Evolutionary conservation across 2,888 invertebrate genomes (phyloP), one percentile per base, ranked within the genome.

Genomic region (Auanema sp.): DNA sequence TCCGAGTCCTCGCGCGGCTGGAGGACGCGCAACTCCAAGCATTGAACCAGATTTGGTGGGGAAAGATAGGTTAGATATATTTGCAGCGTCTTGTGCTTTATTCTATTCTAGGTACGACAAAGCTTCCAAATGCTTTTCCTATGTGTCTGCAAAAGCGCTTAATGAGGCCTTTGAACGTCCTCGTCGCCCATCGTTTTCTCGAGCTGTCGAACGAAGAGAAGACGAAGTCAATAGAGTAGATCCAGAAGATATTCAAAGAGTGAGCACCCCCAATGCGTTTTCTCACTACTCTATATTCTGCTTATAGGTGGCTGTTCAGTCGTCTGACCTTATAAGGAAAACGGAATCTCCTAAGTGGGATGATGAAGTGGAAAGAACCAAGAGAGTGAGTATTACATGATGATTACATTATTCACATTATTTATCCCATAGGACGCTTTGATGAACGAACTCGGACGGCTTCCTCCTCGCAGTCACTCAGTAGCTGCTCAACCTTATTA

Each of bases 21-120:
- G 33, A 33, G 71, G 66, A 1, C 59, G 68, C 3, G 75, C 74
- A 8, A 77, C 77, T 2, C 75, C 77, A n/a, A 63, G 66, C 42
- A 78, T 83, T 52, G 83, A 81, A 54, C 79, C 81, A 6, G 81
- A 79, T 62, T 68, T 83, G 24, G 83, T 83, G 8, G 81, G 76
- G 24, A 74, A 75, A 53, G 83, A 80, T 58, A 66, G 82, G 75
- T 72, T 25, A 18, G 62, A 33, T 33, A 16, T 41, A 43, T 44
- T 21, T 25, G 54, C 52, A 60, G 23, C 1, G 0, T 33, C n/a
- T 8, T n/a, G 18, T n/a, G 53, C 24, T 18, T 12, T n/a, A 40
- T 43, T 41, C 12, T 21, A 23, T 57, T 74, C 6, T 44, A 75
- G 80, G 49, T 83, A 84, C 68, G 83, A 83, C 64, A 83, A 81